Conservation (phyloP, 35 echinoderm and acorn worm species). For the Nesometra sesokonis region DNA sequence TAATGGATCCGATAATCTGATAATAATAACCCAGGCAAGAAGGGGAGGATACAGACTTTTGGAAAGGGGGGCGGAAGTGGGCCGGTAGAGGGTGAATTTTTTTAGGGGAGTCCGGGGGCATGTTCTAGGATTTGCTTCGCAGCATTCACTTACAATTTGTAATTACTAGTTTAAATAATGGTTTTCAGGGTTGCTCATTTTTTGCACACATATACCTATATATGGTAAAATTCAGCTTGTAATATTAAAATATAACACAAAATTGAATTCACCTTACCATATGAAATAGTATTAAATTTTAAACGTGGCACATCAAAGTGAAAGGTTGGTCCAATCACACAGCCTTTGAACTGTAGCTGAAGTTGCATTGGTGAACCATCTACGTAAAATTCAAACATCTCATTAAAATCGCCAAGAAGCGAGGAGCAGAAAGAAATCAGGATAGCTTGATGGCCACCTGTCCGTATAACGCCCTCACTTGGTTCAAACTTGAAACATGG, state of each 20-base stretch:
- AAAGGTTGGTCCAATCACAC: conserved; percentile 94
- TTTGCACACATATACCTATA: neutral
- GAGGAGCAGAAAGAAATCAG: conserved; percentile 86
- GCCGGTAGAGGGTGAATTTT: too few species aligned
- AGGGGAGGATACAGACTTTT: too few species aligned
- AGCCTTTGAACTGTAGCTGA: conserved; percentile 74
- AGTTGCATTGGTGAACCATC: conserved; percentile 67
- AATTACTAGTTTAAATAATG: too few species aligned
- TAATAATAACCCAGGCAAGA: too few species aligned
- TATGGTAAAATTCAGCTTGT: too few species aligned
- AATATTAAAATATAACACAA: neutral
- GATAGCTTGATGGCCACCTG: conserved; percentile 82
- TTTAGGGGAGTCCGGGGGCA: too few species aligned
- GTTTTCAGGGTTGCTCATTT: neutral
- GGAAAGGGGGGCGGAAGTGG: too few species aligned
- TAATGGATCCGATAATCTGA: too few species aligned
- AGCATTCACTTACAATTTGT: too few species aligned
- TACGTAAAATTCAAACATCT: conserved; percentile 70
- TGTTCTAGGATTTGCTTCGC: too few species aligned
- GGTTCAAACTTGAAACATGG: conserved; percentile 80
- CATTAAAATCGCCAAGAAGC: conserved; percentile 79
- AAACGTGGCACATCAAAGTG: conserved; percentile 92
- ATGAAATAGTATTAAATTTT: conserved; percentile 92
- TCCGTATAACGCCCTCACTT: conserved; percentile 47
- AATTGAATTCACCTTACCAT: conserved; percentile 52